Evolutionary conservation across 2,113 vertebrate species (phyloP), one percentile per base, ranked within the genome.

Genomic region (Columba livia): DNA sequence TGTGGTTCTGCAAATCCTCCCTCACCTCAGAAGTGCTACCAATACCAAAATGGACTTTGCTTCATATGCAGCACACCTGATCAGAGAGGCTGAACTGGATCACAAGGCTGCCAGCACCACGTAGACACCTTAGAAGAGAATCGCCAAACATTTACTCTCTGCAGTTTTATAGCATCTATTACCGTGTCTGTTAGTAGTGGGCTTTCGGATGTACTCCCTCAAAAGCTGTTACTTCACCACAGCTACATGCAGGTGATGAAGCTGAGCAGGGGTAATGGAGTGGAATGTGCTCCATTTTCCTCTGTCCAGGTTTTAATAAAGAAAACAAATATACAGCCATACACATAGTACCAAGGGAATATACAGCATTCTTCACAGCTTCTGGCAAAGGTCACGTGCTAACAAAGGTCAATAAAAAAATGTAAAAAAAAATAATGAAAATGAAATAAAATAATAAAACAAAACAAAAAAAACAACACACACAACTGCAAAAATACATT

Each of bases 221-320:
- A 85, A 64, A 57, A 5, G 42, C 82, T 56, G 48, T 56, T 90
- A n/a, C 42, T 86, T 64, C 34, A 16, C 57, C 75, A 71, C 75
- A 85, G 51, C 47, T 85, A 64, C 60, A 29, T 23, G 60, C 67
- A 93, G 60, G 51, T 91, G 89, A 86, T 71, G 77, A 80, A 90
- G 90, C n/a, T 82, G 85, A 85, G 48, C 74, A 40, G 60, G 47
- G 34, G 26, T 78, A 83, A 95, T 78, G 79, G 89, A 70, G 77
- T 89, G 42, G 77, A 91, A 88, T 89, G 47, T 56, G 26, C 29
- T 36, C 54, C 72, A 44, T 85, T 94, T 95, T 48, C 47, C 38
- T 85, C 64, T 71, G 56, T 54, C 38, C 65, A 86, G 62, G 36
- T 90, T 95, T 91, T 94, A 94, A 93, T 89, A 95, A 93, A 94